phyloP scores from a whole-genome alignment of 2,888 invertebrate genomes.

The Panopea generosa region DNA sequence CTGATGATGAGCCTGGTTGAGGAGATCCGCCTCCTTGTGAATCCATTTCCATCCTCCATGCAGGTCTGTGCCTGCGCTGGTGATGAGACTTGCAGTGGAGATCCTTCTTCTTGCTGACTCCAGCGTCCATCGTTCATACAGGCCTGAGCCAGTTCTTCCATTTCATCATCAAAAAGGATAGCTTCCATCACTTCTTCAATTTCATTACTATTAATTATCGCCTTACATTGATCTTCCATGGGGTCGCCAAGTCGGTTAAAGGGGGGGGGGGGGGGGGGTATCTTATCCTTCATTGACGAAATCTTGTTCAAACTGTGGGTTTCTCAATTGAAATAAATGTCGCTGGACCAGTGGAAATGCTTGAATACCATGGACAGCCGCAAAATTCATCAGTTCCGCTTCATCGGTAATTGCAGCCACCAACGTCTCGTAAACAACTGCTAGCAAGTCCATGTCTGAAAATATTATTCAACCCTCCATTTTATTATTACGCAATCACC shows the following conservation, averaged over 20 bases:
- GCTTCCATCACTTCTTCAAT: conserved; percentile 17
- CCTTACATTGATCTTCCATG: no score
- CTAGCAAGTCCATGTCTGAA: neutral
- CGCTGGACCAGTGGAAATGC: conserved; percentile 14
- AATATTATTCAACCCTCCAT: no score
- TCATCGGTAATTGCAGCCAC: conserved; percentile 19
- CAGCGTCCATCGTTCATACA: conserved; percentile 31
- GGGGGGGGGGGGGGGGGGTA: neutral
- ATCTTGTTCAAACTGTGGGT: neutral
- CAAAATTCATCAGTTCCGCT: conserved; percentile 28
- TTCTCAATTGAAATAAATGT: conserved; percentile 13
- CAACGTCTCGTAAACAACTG: conserved; percentile 2
- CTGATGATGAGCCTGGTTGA: neutral
- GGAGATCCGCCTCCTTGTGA: neutral
- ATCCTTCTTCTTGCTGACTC: conserved; percentile 3
- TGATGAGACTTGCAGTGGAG: neutral
- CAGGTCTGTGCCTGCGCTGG: no score
- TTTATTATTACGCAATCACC: no score
- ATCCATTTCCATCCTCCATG: neutral
- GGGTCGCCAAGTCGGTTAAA: no score
- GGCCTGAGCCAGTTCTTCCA: conserved; percentile 7
- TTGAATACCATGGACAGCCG: conserved; percentile 15
- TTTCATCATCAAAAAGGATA: conserved; percentile 37
- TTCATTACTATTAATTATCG: no score
- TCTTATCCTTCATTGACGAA: neutral